Evolutionary conservation across 2,888 invertebrate genomes (phyloP).

Genomic region (Drosophila paranaensis): DNA sequence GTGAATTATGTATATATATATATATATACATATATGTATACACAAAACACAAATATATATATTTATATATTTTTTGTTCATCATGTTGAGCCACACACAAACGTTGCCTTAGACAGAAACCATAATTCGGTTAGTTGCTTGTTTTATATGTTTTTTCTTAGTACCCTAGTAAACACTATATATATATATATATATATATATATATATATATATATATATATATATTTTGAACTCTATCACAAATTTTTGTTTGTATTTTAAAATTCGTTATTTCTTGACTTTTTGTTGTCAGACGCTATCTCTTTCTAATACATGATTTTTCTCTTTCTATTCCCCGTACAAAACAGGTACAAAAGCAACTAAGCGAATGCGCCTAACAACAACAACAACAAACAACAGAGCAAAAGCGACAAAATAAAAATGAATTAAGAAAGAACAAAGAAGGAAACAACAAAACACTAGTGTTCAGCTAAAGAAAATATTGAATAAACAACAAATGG

Average conservation of each 20-base stretch:
- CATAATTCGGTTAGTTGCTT: conserved; percentile 55
- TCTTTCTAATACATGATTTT: conserved; percentile 44
- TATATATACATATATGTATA: conserved; percentile 15
- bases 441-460: conserved; percentile 30
- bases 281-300: conserved; percentile 17
- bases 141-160: conserved; percentile 24
- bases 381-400: conserved; percentile 22
- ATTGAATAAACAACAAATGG: conserved; percentile 39
- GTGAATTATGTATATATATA: conserved; percentile 38
- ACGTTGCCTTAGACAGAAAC: conserved; percentile 35
- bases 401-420: conserved; percentile 26
- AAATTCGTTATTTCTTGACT: no score
- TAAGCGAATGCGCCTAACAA: conserved; percentile 32
- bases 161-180: conserved; percentile 7
- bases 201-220: no score
- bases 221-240: conserved; percentile 2
- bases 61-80: conserved; percentile 32
- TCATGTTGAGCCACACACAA: conserved; percentile 31
- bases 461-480: conserved; percentile 46
- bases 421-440: conserved; percentile 11
- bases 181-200: not conserved
- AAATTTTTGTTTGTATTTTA: no score
- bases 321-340: conserved; percentile 20
- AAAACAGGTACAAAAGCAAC: conserved; percentile 58
- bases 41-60: conserved; percentile 12